A percentile compares a stretch with the other conserved stretches of the same genome.
phyloP scores from a whole-genome alignment of 2,113 vertebrate genomes.

The Meleagris gallopavo region DNA sequence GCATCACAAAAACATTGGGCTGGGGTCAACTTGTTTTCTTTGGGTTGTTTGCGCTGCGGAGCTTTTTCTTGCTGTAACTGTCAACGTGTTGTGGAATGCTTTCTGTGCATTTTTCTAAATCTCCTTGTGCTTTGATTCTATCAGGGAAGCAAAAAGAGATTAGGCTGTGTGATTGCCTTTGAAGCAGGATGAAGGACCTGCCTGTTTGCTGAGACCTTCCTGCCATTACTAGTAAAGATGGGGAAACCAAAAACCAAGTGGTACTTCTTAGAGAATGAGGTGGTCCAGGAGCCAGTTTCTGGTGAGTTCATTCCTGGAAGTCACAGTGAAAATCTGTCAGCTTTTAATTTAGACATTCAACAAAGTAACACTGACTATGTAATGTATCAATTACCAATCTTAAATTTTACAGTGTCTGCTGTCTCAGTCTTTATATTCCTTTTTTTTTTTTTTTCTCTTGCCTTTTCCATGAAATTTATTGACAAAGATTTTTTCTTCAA shows the following conservation, averaged over 20 bases:
- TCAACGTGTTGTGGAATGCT: not conserved
- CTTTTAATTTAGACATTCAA: not conserved
- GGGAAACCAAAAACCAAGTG: not conserved
- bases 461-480: not conserved
- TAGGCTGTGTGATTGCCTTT: not conserved
- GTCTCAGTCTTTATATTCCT: not conserved
- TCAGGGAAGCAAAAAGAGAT: not conserved
- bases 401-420: not conserved
- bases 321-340: not conserved
- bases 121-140: not conserved
- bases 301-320: not conserved
- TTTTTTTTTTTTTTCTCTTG: not conserved
- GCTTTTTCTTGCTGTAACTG: not conserved
- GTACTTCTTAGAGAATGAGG: not conserved
- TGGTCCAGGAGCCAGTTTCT: not conserved
- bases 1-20: not conserved
- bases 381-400: not conserved
- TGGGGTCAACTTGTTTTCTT: not conserved
- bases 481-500: not conserved
- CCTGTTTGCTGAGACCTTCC: not conserved
- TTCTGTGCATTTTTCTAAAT: constrained; percentile 2
- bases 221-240: not conserved
- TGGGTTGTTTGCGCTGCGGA: not conserved
- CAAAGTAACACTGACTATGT: not conserved
- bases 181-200: not conserved